phyloP scores from a whole-genome alignment of 37 sponge, comb jelly and placozoan species.

The Eunapius fragilis region DNA sequence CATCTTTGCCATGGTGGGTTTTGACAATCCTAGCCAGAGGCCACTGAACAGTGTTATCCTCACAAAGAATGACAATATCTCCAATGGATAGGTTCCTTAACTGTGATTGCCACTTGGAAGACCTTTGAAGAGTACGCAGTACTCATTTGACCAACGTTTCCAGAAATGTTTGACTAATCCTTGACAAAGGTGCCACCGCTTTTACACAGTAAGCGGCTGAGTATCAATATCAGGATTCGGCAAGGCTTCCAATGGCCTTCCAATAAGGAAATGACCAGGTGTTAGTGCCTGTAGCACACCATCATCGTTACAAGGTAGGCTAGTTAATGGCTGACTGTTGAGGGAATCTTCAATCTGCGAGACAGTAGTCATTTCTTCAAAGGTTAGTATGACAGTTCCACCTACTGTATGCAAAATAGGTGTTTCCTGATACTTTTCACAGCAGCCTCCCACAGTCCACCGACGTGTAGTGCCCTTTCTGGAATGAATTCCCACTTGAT shows the following conservation, averaged over 20 bases:
- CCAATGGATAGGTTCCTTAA: not conserved
- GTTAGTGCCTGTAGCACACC: constrained; percentile 11
- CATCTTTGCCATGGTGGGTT: constrained; percentile 19
- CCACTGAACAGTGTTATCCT: constrained; percentile 23
- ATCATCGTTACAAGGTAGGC: not conserved
- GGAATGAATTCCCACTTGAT: constrained; percentile 40
- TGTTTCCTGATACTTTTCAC: constrained; percentile 11
- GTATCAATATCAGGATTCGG: too few species aligned
- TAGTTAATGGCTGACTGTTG: too few species aligned
- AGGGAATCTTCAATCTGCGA: too few species aligned
- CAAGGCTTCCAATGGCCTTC: constrained; percentile 4
- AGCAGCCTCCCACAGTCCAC: constrained; percentile 43
- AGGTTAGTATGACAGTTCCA: too few species aligned
- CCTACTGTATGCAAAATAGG: too few species aligned
- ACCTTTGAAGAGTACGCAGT: constrained; percentile 6
- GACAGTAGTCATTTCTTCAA: too few species aligned
- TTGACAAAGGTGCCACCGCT: not conserved
- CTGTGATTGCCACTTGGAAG: constrained; percentile 6
- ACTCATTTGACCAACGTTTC: constrained; percentile 34
- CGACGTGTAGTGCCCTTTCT: constrained; percentile 31
- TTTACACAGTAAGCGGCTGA: not conserved
- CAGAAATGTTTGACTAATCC: constrained; percentile 10
- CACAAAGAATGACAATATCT: constrained; percentile 10
- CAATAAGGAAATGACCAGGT: constrained; percentile 22
- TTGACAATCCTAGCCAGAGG: constrained; percentile 17